A percentile compares a stretch with the other conserved stretches of the same genome.
Conservation (phyloP, 2,797 vertebrate genomes). For the Antrozous pallidus region DNA sequence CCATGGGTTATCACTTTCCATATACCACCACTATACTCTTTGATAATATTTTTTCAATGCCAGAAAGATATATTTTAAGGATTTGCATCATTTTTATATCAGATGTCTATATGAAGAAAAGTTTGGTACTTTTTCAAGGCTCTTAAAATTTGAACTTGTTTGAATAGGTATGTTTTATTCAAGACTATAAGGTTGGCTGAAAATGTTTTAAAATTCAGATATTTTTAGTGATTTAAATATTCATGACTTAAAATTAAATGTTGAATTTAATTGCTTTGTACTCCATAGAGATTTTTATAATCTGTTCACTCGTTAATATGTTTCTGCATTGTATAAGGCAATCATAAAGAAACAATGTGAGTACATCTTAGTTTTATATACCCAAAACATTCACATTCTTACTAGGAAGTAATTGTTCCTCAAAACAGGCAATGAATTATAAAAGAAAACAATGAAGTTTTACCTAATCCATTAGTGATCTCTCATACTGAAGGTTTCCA, state of each 20-base stretch:
- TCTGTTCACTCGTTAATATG: background rate
- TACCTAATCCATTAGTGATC: background rate
- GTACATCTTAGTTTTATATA: background rate
- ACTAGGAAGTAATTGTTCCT: background rate
- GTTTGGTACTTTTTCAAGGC: constrained; percentile 19
- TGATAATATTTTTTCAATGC: background rate
- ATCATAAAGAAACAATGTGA: background rate
- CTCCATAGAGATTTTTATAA: background rate
- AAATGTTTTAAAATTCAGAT: constrained; percentile 15
- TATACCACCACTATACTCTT: background rate
- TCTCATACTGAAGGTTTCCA: background rate
- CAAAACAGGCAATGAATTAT: background rate
- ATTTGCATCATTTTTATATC: background rate
- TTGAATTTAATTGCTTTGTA: constrained; percentile 43
- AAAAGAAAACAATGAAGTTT: background rate
- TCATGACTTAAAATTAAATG: constrained; percentile 50
- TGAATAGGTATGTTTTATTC: constrained; percentile 35
- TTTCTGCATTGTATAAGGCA: background rate
- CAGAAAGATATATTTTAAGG: background rate
- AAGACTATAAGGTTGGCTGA: background rate
- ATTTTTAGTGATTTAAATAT: constrained; percentile 54
- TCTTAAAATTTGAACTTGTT: constrained; percentile 9
- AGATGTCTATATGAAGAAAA: background rate
- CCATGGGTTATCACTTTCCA: background rate
- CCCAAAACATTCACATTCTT: background rate